These are phyloP conservation scores for Desmophyllum pertusum DNA, from an alignment of 92 coral and sea anemone species.

Conservation along the genomic window DNA sequence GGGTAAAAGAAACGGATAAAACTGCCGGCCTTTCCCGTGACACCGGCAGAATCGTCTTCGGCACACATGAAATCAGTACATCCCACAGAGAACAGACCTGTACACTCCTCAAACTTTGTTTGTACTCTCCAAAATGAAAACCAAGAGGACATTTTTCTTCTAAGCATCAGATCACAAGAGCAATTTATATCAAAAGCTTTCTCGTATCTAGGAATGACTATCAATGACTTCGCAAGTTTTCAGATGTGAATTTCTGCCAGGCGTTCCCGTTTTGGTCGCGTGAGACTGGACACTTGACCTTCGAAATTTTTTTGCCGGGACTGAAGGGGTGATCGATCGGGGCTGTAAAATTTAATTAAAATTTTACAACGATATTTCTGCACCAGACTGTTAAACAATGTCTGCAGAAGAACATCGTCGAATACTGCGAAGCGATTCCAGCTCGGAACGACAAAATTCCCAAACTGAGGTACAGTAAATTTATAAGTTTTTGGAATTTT, in stretches of 20 bases:
- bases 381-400: not conserved
- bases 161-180: not conserved
- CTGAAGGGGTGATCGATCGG: not conserved
- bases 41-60: slow-evolving; percentile 3
- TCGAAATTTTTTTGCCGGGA: not conserved
- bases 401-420: slow-evolving; percentile 1
- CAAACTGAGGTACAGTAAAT: not conserved
- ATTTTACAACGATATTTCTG: no score
- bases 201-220: not conserved
- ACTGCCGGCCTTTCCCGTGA: slow-evolving; percentile 52
- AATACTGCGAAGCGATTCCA: not conserved
- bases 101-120: slow-evolving; percentile 52
- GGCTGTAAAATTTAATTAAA: no score
- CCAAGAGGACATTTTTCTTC: slow-evolving; percentile 63
- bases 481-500: not conserved
- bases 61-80: slow-evolving; percentile 92
- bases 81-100: slow-evolving; percentile 84
- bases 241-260: not conserved
- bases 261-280: slow-evolving; percentile 4
- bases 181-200: not conserved
- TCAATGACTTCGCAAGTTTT: not conserved
- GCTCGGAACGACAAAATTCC: slow-evolving; percentile 1
- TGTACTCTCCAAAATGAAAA: slow-evolving; percentile 65
- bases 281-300: slow-evolving; percentile 1
- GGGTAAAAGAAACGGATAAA: slow-evolving; percentile 90